Evolutionary conservation across 2,113 vertebrate genomes (phyloP).

Genomic region (Pachycephala philippinensis): DNA sequence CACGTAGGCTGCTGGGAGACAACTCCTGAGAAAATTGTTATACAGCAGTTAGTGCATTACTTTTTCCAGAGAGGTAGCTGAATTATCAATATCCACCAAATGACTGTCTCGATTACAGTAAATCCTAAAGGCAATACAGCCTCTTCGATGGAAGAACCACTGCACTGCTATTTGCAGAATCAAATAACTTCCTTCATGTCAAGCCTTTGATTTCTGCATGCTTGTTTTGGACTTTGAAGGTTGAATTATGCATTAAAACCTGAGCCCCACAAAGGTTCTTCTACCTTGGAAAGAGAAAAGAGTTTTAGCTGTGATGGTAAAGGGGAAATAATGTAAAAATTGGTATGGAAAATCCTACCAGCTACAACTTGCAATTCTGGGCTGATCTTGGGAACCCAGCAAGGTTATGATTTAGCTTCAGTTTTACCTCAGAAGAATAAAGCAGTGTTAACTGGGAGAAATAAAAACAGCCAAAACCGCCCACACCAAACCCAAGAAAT

Average conservation of each 20-base stretch:
- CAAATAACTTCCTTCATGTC: not conserved
- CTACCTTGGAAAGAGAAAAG: not conserved
- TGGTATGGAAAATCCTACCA: not conserved
- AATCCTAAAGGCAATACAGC: conserved; percentile 22
- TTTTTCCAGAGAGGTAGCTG: not conserved
- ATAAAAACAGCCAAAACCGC: not conserved
- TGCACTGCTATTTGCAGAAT: not conserved
- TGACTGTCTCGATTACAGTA: not conserved
- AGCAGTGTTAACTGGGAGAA: not conserved
- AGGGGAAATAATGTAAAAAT: not conserved
- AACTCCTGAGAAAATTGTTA: not conserved
- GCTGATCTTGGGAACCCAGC: not conserved
- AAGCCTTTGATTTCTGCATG: conserved; percentile 34
- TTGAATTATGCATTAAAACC: not conserved
- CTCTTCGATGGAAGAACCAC: not conserved
- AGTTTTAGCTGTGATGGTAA: not conserved
- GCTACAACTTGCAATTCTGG: not conserved
- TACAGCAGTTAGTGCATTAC: not conserved
- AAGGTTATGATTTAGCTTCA: not conserved
- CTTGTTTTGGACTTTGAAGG: conserved; percentile 17
- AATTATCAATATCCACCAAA: conserved; percentile 24
- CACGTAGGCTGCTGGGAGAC: not conserved
- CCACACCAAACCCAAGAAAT: not conserved
- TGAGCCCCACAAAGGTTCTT: not conserved
- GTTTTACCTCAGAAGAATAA: not conserved